Conservation (phyloP, 2,888 invertebrate genomes). For the Ptycholaimellus sp. region DNA sequence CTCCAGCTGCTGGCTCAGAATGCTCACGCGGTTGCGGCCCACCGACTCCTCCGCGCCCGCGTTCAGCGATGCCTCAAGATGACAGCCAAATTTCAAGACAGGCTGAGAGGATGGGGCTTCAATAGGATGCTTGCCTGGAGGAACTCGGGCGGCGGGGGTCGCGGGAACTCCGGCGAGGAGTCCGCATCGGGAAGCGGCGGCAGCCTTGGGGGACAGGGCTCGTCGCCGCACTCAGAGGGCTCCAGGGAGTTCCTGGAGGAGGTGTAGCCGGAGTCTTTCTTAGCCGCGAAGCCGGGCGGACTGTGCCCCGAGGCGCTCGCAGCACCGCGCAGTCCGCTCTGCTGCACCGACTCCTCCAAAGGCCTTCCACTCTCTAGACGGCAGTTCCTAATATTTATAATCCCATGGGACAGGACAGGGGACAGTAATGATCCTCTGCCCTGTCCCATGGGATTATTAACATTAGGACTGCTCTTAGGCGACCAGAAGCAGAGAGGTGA, state of each 20-base stretch:
- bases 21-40: conserved; percentile 14
- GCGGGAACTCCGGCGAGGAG: conserved; percentile 4
- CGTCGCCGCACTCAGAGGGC: conserved; percentile 22
- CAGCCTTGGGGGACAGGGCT: conserved; percentile 4
- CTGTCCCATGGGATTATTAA: too few relatives aligned
- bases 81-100: too few relatives aligned
- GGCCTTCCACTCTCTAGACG: conserved; percentile 9
- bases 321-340: too few relatives aligned
- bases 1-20: conserved; percentile 22
- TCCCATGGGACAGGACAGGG: too few relatives aligned
- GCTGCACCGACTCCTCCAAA: conserved; percentile 22
- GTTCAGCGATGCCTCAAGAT: not conserved
- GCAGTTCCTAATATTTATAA: not conserved
- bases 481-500: too few relatives aligned
- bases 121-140: conserved; percentile 9
- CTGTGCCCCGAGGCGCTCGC: conserved; percentile 11
- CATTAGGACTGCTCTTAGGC: too few relatives aligned
- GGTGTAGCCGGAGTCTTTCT: conserved; percentile 25
- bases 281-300: conserved; percentile 18
- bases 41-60: not conserved
- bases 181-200: conserved; percentile 2
- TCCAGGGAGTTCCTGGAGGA: conserved; percentile 24
- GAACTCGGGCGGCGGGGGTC: conserved; percentile 7
- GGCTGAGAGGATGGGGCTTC: too few relatives aligned
- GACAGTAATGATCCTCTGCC: too few relatives aligned